Base-by-base conservation (phyloP, 2,113 vertebrate genomes). In the Camelus dromedarius region DNA sequence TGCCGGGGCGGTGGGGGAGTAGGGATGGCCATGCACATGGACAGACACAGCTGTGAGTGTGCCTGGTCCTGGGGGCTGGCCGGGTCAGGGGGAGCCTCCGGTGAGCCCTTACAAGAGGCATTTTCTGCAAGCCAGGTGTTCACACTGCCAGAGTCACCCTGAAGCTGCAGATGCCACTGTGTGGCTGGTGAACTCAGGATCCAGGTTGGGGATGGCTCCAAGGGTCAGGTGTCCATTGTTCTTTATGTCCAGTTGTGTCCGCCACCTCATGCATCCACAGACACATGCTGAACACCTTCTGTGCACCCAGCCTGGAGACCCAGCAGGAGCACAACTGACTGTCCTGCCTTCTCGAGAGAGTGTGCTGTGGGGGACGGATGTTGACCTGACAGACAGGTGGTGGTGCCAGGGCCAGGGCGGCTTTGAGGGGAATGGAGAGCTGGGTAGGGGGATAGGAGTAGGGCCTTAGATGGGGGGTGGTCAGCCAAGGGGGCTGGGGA, bases 1-100 rank as follows among this genome's bases (percentile, higher is more conserved):
- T 95, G 20, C 66, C 4, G 35, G 95, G 94, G 96, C 24, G 20
- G 85, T 50, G 58, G 85, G 90, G 94, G 80, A 85, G 54, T 18
- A 50, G 72, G 54, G 66, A 4, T 0, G 30, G 90, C 75, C 15
- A 0, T 22, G 79, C 35, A 12, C n/a, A 1, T 87, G 94, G 91
- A 85, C 89, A 92, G 30, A 96, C 90, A 76, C 93, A 96, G 95
- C 96, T 66, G 92, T 66, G 89, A 84, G 32, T 1, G 32, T 56
- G 38, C 73, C 89, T 0, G 1, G 91, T 46, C 26, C 35, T 18
- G 16, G 58, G 50, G 64, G 48, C 87, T 16, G 54, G 8, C 70
- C 7, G 0, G 3, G 16, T 28, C 1, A 8, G 32, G 66, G n/a
- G 76, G 20, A 26, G 10, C 69, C 32, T 62, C 52, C 14, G 0